phyloP scores from a whole-genome alignment of 2,797 vertebrate genomes.

The Sphenopsis melanotis region DNA sequence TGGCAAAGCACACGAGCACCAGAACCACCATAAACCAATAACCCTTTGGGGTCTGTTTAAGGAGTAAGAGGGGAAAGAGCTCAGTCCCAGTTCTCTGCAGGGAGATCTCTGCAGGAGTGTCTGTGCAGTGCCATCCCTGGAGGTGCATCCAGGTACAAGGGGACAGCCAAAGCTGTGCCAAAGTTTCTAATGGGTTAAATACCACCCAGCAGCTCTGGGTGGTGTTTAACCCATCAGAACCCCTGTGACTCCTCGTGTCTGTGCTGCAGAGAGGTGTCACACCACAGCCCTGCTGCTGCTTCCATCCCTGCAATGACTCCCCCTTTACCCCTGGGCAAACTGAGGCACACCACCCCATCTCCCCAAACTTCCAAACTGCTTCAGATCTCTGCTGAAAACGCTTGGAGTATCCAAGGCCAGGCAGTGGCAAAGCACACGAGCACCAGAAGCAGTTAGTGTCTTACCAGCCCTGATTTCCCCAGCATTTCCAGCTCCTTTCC shows the following conservation, averaged over 20 bases:
- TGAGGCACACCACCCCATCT: background rate
- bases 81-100: no score
- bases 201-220: background rate
- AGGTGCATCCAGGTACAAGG: no score
- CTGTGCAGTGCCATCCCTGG: no score
- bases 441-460: background rate
- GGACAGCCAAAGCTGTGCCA: no score
- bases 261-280: background rate
- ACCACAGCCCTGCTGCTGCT: background rate
- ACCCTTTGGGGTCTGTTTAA: no score
- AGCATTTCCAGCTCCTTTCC: background rate
- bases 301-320: background rate
- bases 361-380: background rate
- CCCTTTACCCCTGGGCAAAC: background rate
- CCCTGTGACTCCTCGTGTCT: background rate
- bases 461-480: background rate
- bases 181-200: no score
- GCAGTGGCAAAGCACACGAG: background rate
- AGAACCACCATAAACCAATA: no score
- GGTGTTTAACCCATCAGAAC: background rate
- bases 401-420: background rate
- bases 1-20: background rate
- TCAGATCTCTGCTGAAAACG: background rate
- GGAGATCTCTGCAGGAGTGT: no score
- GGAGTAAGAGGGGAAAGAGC: no score